phyloP scores from a whole-genome alignment of 1,140 invertebrate genomes.

The Pissodes strobi region DNA sequence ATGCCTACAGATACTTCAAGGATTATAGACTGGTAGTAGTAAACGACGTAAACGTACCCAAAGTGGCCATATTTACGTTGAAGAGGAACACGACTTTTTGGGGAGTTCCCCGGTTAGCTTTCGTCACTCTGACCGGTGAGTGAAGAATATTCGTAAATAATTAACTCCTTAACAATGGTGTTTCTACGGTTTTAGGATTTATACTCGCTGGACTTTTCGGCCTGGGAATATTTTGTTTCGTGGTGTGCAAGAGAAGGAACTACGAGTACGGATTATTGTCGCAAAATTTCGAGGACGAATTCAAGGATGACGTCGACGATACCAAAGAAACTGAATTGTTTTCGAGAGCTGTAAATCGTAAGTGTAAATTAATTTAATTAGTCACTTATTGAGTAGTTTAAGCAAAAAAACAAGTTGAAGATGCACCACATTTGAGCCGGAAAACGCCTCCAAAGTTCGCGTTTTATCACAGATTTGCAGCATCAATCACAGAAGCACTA shows the following conservation, averaged over 20 bases:
- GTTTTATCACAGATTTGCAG: no score
- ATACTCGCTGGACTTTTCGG: conserved; percentile 56
- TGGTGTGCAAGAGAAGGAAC: conserved; percentile 52
- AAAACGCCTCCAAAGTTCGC: no score
- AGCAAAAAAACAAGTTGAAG: no score
- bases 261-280: conserved; percentile 56
- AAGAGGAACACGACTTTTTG: conserved; percentile 67
- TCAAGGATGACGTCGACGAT: conserved; percentile 45
- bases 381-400: no score
- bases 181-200: conserved; percentile 55
- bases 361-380: no score
- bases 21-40: conserved; percentile 61
- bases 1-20: conserved; percentile 61
- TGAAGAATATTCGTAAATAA: no score
- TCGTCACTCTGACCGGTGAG: conserved; percentile 72
- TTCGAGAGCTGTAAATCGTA: conserved; percentile 61
- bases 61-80: conserved; percentile 69
- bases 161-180: no score
- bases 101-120: conserved; percentile 73
- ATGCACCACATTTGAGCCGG: no score
- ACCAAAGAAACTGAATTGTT: conserved; percentile 68
- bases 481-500: no score
- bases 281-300: conserved; percentile 45
- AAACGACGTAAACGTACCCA: conserved; percentile 54
- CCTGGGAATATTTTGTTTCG: conserved; percentile 58